These are phyloP conservation scores for Brachionus koreanus DNA, from an alignment of 1,140 invertebrate genomes.

Conservation along the genomic window DNA sequence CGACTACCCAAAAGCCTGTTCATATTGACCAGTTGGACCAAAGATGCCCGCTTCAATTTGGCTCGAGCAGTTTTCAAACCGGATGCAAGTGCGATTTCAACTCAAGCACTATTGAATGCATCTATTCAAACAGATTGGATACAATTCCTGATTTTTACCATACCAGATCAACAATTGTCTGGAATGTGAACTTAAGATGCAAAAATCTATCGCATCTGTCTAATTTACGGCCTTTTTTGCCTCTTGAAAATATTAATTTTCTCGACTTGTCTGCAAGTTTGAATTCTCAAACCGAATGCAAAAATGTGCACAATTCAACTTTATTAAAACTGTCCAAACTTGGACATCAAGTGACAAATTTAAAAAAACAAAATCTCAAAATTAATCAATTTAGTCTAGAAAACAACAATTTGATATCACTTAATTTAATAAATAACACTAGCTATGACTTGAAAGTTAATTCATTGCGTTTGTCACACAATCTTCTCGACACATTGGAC, in stretches of 20 bases:
- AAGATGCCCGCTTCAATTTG: neutral
- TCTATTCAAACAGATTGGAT: neutral
- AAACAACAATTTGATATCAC: neutral
- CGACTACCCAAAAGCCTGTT: neutral
- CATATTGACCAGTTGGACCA: neutral
- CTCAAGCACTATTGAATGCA: slow-evolving; percentile 9
- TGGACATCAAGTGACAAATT: neutral
- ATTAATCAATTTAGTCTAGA: neutral
- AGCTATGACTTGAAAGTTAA: neutral
- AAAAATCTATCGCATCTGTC: neutral
- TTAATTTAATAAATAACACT: neutral
- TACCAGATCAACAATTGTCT: neutral
- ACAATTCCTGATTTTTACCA: neutral
- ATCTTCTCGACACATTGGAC: neutral
- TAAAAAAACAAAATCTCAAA: neutral
- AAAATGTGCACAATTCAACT: neutral
- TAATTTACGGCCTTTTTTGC: neutral
- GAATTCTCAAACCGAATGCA: neutral
- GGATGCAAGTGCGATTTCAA: slow-evolving; percentile 20
- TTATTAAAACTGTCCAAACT: neutral
- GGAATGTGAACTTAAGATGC: slow-evolving; percentile 25
- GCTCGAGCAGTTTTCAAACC: slow-evolving; percentile 2
- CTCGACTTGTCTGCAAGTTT: neutral
- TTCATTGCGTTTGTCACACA: neutral
- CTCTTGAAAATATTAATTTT: neutral